Percentiles rank a stretch among this genome's conserved stretches.
Evolutionary conservation across 92 coral and sea anemone species (phyloP).

Genomic region (Epizoanthus rinbou): DNA sequence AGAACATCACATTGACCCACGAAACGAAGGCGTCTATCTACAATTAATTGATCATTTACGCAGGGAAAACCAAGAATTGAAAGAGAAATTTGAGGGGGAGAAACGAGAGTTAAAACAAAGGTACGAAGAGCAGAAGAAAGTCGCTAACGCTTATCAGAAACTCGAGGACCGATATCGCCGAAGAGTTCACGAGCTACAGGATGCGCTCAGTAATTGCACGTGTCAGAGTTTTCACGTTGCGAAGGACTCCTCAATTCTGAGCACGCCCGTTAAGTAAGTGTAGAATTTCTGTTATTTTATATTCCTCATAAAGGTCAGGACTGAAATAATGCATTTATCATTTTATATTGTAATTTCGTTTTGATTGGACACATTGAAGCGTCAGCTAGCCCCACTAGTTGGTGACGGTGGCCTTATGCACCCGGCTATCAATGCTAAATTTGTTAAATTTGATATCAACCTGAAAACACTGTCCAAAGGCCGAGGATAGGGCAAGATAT

Average conservation of each 20-base stretch:
- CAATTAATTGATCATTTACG: slow-evolving; percentile 66
- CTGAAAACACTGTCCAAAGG: no score
- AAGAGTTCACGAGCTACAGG: slow-evolving; percentile 94
- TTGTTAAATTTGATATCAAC: no score
- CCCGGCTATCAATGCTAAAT: no score
- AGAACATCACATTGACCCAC: slow-evolving; percentile 18
- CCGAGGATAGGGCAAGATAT: no score
- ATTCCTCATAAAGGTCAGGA: neutral
- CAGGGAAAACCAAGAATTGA: slow-evolving; percentile 75
- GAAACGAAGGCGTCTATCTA: slow-evolving; percentile 69
- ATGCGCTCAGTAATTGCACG: slow-evolving; percentile 83
- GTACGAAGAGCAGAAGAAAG: slow-evolving; percentile 97
- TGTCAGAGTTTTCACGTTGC: slow-evolving; percentile 72
- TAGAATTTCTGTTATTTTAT: neutral
- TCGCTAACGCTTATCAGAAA: slow-evolving; percentile 98
- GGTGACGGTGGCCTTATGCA: no score
- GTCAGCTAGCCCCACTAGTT: no score
- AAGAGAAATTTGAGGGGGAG: slow-evolving; percentile 78
- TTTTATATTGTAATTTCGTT: neutral
- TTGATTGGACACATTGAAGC: no score
- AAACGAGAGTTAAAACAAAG: slow-evolving; percentile 79
- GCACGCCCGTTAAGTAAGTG: slow-evolving; percentile 50
- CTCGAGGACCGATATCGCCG: slow-evolving; percentile 97
- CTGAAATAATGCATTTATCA: neutral
- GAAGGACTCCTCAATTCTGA: slow-evolving; percentile 42